Base-by-base conservation (phyloP, 2,888 invertebrate genomes). In the Nemotelus pantherinus region DNA sequence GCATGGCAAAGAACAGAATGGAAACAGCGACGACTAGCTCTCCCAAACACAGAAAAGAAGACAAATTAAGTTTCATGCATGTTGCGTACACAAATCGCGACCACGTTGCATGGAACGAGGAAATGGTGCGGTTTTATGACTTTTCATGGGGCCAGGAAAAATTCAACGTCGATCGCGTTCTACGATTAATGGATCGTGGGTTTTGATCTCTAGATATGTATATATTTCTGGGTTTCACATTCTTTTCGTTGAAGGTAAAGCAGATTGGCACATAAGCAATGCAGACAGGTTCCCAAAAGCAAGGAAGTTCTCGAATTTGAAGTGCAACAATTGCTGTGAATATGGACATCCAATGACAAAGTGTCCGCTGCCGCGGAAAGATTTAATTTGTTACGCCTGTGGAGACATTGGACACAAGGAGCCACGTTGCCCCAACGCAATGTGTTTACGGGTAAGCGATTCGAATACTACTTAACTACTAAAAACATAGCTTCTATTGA, bases 101-200 rank as follows among this genome's bases (percentile, higher is more conserved):
- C 53, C 77, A 84, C 80, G 78, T 84, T 50, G 85, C 86, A 39
- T 87, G 87, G 87, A 86, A 83, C 79, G 84, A 85, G 2, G 90
- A 91, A 82, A 90, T 92, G 90, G 88, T 89, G 78, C 89, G 89
- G 78, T 92, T 91, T 85, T 92, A 92, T 83, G 90, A 92, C 83
- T 88, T 90, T 80, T 90, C 91, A 81, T 92, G 91, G 90, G 90
- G 90, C 0, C 91, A 91, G 71, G 91, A 92, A 84, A 87, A 90
- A 79, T 91, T 91, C 81, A 90, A 89, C 81, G 85, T 93, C 55
- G 84, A 87, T 2, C 88, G 89, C 80, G 87, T 92, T 77, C 89
- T 90, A 81, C 90, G 88, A 80, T 86, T 88, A 81, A 93, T 93
- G 93, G 90, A 91, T 80, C 88, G 93, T 93, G 88, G 85, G 87